Evolutionary conservation across 2,888 invertebrate species (phyloP), one percentile per base, ranked within the genome.

Genomic region (Apodemia hepburni): DNA sequence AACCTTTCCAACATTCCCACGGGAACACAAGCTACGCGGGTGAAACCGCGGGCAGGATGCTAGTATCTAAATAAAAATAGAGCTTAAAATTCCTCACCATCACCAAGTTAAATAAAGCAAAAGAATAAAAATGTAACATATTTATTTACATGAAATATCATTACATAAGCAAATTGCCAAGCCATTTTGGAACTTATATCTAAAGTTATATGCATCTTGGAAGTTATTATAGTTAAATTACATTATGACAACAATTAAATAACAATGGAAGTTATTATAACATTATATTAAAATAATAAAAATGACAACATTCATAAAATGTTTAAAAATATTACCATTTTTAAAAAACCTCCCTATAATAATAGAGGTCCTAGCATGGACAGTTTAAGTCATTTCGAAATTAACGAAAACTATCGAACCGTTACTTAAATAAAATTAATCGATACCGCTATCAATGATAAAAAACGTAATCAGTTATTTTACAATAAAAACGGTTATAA

Each of bases 101-200:
- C 70, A 70, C 65, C 71, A 66, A 61, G 65, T 57, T 63, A 59
- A 65, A 64, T 68, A 71, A 74, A 72, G 68, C 71, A 73, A 73
- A 68, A 74, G 66, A 73, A 68, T 63, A 67, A 66, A 66, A 82
- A 80, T 78, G 70, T 76, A 82, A 81, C 78, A 70, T 78, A 69
- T 84, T 84, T 84, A 84, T 84, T 84, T 82, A 84, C 81, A 75
- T 68, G 61, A 60, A 63, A 65, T 68, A 59, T 61, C 66, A 66
- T 68, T 67, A 65, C 68, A 68, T 68, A 70, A 69, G 68, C 54
- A 54, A 54, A 27, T 42, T 54, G 11, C 33, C 33, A 66, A 62
- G 65, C 64, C 22, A 63, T 64, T 63, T 42, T 65, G 68, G 69
- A 59, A 42, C 66, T 68, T 59, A 69, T 66, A 65, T 63, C 45